Evolutionary conservation across 2,797 vertebrate genomes (phyloP).

Genomic region (Characodon lateralis): DNA sequence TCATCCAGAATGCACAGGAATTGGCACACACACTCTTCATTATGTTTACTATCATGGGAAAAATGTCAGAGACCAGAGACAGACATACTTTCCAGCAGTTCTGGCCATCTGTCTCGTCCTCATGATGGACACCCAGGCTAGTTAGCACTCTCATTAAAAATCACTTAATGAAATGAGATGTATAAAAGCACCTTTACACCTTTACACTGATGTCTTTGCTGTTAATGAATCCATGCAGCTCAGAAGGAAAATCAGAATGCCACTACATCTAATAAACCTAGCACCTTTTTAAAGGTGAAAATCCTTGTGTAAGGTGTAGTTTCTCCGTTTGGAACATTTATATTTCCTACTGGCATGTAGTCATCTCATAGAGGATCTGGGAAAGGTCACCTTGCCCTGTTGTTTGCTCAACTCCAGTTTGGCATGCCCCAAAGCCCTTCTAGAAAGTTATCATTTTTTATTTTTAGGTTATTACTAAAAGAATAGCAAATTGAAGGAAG

Average conservation of each 20-base stretch:
- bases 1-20: conserved; percentile 51
- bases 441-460: conserved; percentile 23
- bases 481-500: conserved; percentile 24
- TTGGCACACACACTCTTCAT: conserved; percentile 40
- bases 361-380: conserved; percentile 34
- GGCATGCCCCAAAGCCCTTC: conserved; percentile 30
- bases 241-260: conserved; percentile 69
- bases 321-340: conserved; percentile 60
- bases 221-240: conserved; percentile 67
- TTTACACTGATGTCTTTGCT: conserved; percentile 76
- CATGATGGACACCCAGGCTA: conserved; percentile 72
- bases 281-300: conserved; percentile 72
- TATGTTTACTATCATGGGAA: conserved; percentile 51
- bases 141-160: conserved; percentile 75
- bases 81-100: conserved; percentile 60
- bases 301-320: conserved; percentile 56
- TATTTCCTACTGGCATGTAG: conserved; percentile 63
- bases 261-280: conserved; percentile 74
- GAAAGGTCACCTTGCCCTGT: conserved; percentile 46
- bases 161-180: conserved; percentile 76
- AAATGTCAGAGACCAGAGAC: conserved; percentile 53
- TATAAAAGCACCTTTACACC: conserved; percentile 73
- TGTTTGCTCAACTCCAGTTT: conserved; percentile 54
- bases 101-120: conserved; percentile 52
- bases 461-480: conserved; percentile 20